Evolutionary conservation across 1,140 invertebrate genomes (phyloP).

Genomic region (Dryas iulia): DNA sequence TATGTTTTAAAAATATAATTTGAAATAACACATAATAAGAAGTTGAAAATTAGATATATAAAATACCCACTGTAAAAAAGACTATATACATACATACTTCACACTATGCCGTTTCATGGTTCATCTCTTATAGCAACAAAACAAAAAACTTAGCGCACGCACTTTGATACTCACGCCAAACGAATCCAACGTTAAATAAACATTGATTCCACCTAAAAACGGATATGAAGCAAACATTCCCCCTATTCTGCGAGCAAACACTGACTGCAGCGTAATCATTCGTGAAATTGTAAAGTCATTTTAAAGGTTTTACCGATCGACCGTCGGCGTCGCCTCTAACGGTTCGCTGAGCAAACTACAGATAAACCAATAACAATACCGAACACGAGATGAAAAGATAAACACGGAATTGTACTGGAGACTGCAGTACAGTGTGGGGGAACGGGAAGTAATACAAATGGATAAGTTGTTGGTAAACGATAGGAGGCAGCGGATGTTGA

Average conservation of each 20-base stretch:
- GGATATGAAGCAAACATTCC: slow-evolving; percentile 16
- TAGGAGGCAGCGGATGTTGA: not conserved
- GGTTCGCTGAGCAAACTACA: slow-evolving; percentile 26
- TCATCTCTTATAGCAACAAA: not conserved
- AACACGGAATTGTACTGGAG: slow-evolving; percentile 8
- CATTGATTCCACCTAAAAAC: not conserved
- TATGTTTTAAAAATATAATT: too few species aligned
- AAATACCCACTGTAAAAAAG: too few species aligned
- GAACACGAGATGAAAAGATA: slow-evolving; percentile 21
- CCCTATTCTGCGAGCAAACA: slow-evolving; percentile 25
- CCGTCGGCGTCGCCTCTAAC: slow-evolving; percentile 20
- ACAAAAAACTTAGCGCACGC: not conserved
- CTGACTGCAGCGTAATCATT: slow-evolving; percentile 27
- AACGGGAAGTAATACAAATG: slow-evolving; percentile 5
- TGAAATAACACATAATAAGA: too few species aligned
- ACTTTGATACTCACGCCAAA: not conserved
- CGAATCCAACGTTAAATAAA: not conserved
- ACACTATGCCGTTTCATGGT: too few species aligned
- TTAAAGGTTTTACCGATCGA: slow-evolving; percentile 19
- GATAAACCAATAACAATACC: slow-evolving; percentile 26
- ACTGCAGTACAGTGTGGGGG: not conserved
- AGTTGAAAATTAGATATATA: too few species aligned
- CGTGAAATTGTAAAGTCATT: slow-evolving; percentile 31
- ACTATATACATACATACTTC: too few species aligned
- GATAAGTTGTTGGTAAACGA: slow-evolving; percentile 11